Evolutionary conservation across 1,140 invertebrate genomes (phyloP).

Genomic region (Meloidogyne floridensis): DNA sequence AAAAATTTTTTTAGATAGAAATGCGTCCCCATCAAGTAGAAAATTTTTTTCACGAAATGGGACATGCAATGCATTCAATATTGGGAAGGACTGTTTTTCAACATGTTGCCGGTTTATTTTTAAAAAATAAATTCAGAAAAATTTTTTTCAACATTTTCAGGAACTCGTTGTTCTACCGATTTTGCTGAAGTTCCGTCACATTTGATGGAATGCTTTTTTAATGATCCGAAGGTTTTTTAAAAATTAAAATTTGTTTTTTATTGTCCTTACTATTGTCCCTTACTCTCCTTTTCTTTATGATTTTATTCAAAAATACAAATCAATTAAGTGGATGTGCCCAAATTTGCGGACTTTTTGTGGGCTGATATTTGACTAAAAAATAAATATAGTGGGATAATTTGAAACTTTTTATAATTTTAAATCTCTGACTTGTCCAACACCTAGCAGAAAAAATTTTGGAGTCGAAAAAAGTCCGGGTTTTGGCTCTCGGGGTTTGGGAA

Average conservation of each 20-base stretch:
- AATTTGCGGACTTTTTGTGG: too few relatives aligned
- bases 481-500: too few relatives aligned
- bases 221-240: constrained; percentile 76
- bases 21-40: constrained; percentile 83
- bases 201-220: constrained; percentile 96
- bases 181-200: constrained; percentile 97
- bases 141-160: constrained; percentile 52
- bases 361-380: too few relatives aligned
- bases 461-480: too few relatives aligned
- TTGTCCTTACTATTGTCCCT: too few relatives aligned
- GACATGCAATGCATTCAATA: constrained; percentile 99
- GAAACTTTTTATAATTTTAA: too few relatives aligned
- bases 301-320: too few relatives aligned
- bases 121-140: constrained; percentile 25
- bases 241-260: constrained; percentile 12
- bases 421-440: too few relatives aligned
- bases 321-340: too few relatives aligned
- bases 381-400: too few relatives aligned
- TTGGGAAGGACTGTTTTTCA: constrained; percentile 89
- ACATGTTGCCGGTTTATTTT: constrained; percentile 82
- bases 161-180: constrained; percentile 90
- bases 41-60: constrained; percentile 98
- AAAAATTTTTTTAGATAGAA: constrained; percentile 74
- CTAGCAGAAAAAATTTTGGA: too few relatives aligned
- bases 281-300: too few relatives aligned